A percentile compares a stretch with the other conserved stretches of the same genome.
Evolutionary conservation across 2,888 invertebrate genomes (phyloP).

Genomic region (Nemotelus pantherinus): DNA sequence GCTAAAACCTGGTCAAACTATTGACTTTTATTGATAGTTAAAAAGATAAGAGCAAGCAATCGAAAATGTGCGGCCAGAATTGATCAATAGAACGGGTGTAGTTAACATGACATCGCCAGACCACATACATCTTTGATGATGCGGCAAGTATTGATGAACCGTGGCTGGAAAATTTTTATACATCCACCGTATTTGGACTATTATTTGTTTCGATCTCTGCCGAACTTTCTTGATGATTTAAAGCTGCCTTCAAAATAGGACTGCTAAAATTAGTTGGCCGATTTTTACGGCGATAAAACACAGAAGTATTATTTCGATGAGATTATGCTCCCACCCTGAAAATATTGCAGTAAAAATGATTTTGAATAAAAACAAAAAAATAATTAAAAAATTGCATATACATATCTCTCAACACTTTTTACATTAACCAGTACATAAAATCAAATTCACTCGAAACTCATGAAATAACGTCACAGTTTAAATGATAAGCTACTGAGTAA

Average conservation of each 20-base stretch:
- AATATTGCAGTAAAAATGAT: background rate
- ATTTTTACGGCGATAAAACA: background rate
- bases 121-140: background rate
- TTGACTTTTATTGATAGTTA: too few relatives aligned
- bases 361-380: too few relatives aligned
- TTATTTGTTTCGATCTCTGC: background rate
- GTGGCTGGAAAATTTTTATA: background rate
- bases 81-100: background rate
- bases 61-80: background rate
- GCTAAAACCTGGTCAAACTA: too few relatives aligned
- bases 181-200: background rate
- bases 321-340: background rate
- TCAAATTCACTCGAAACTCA: too few relatives aligned
- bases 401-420: too few relatives aligned
- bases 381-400: too few relatives aligned
- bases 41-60: too few relatives aligned
- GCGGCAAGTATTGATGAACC: background rate
- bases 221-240: background rate
- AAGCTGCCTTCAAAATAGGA: background rate
- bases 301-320: background rate
- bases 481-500: too few relatives aligned
- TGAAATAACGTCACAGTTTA: too few relatives aligned
- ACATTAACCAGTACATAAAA: too few relatives aligned
- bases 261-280: background rate
- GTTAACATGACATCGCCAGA: background rate